Conservation (phyloP, 1,140 invertebrate species). For the Cardiocondyla obscurior region DNA sequence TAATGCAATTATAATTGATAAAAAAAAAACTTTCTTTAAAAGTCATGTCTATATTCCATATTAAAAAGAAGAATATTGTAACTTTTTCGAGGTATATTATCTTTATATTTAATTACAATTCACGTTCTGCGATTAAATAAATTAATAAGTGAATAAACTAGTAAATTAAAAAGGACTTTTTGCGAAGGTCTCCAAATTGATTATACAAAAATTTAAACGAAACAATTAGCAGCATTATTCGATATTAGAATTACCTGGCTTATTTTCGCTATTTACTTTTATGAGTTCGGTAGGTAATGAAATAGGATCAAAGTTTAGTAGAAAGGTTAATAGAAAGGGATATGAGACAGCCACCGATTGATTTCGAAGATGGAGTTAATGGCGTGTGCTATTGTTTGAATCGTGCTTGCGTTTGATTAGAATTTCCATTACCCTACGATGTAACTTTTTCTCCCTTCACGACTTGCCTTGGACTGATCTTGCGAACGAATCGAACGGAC, state of each 20-base stretch:
- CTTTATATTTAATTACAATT: background rate
- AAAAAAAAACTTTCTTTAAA: background rate
- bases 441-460: constrained; percentile 7
- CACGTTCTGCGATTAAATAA: background rate
- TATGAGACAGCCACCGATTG: constrained; percentile 8
- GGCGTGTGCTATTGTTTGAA: constrained; percentile 12
- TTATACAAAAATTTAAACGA: background rate
- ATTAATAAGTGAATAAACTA: too few relatives aligned
- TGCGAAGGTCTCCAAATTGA: background rate
- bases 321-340: background rate
- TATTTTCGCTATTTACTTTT: background rate
- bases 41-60: background rate
- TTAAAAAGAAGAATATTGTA: background rate
- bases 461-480: constrained; percentile 10
- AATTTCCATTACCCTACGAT: constrained; percentile 60
- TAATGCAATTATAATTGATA: too few relatives aligned
- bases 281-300: background rate
- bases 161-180: background rate
- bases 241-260: too few relatives aligned
- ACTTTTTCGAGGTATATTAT: background rate
- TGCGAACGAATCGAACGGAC: constrained; percentile 18
- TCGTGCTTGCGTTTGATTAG: constrained; percentile 38
- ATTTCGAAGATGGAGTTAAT: background rate
- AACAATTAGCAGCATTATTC: too few relatives aligned
- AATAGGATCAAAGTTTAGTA: background rate